phyloP scores from a whole-genome alignment of 2,113 vertebrate species.

The Lycaon pictus region DNA sequence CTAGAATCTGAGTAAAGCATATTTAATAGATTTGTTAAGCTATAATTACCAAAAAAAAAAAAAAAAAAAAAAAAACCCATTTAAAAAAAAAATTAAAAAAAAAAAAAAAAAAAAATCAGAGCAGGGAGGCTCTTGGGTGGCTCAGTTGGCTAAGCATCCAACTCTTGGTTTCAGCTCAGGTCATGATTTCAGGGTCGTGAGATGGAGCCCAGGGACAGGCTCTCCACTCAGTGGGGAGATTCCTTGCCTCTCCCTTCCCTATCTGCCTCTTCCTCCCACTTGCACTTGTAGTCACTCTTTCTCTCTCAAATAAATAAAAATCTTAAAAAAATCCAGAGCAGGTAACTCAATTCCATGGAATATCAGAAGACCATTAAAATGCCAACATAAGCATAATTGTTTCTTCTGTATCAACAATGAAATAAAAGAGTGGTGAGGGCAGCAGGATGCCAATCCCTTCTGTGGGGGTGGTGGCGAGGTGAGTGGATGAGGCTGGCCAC shows the following conservation, averaged over 20 bases:
- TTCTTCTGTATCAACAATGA: slow-evolving; percentile 21
- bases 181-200: neutral
- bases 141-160: neutral
- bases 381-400: neutral
- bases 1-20: neutral
- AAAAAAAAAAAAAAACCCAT: slow-evolving; percentile 26
- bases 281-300: neutral
- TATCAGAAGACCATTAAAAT: neutral
- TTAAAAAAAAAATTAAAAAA: slow-evolving; percentile 47
- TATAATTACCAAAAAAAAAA: slow-evolving; percentile 9
- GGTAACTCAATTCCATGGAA: neutral
- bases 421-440: neutral
- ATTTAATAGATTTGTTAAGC: neutral
- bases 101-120: neutral
- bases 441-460: neutral
- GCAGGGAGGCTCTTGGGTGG: neutral
- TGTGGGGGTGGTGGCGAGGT: no score
- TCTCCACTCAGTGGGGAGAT: neutral
- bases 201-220: neutral
- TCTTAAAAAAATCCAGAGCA: neutral
- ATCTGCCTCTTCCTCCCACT: neutral
- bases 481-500: neutral
- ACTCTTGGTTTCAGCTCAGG: neutral
- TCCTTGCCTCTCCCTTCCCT: neutral
- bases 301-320: neutral